Evolutionary conservation across 2,113 vertebrate genomes (phyloP).

Genomic region (Leptobrachium ailaonicum): DNA sequence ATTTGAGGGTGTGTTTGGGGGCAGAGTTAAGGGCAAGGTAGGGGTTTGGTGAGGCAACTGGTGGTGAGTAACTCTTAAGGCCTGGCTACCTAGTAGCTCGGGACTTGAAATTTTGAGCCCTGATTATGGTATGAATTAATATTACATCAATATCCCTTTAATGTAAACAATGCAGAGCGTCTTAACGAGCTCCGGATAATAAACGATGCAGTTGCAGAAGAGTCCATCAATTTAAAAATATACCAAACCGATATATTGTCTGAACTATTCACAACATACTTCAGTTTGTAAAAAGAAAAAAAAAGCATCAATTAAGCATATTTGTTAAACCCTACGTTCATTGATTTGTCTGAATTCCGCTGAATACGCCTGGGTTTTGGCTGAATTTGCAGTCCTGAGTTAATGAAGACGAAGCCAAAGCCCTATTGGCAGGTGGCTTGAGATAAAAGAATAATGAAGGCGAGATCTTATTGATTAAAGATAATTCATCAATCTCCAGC

Average conservation of each 20-base stretch:
- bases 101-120: no score
- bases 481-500: background rate
- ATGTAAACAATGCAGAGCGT: no score
- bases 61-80: no score
- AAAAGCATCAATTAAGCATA: background rate
- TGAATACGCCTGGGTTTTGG: background rate
- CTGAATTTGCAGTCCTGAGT: background rate
- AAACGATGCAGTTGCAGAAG: background rate
- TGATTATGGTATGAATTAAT: no score
- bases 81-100: no score
- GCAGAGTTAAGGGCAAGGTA: no score
- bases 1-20: no score
- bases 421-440: background rate
- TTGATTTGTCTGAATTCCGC: background rate
- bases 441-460: background rate
- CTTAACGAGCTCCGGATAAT: no score
- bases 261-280: slow-evolving; percentile 29
- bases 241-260: no score
- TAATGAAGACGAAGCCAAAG: background rate
- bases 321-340: background rate
- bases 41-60: no score
- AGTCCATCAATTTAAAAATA: background rate
- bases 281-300: background rate
- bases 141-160: no score
- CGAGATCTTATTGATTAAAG: background rate